Conservation (phyloP, 2,797 vertebrate genomes). For the Champsocephalus esox region DNA sequence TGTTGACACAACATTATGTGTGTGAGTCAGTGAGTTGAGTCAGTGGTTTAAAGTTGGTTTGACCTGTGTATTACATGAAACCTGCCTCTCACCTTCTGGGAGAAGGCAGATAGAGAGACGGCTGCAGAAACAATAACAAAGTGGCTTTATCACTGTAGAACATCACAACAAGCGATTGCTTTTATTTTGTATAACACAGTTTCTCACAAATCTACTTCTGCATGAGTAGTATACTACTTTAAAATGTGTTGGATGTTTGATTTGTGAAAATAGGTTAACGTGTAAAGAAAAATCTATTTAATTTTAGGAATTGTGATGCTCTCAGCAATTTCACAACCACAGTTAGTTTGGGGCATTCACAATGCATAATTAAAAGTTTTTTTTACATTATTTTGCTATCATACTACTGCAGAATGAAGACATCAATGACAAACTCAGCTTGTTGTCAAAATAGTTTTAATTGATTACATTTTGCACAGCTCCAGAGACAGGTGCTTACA, state of each 20-base stretch:
- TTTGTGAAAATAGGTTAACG: not conserved
- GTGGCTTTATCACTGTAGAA: slow-evolving; percentile 5
- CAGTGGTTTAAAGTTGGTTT: slow-evolving; percentile 70
- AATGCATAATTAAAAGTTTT: slow-evolving; percentile 7
- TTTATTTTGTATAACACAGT: slow-evolving; percentile 17
- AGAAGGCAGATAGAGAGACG: not conserved
- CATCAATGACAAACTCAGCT: slow-evolving; percentile 29
- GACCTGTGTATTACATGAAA: slow-evolving; percentile 61
- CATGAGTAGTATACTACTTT: not conserved
- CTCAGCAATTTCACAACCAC: slow-evolving; percentile 11
- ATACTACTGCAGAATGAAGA: slow-evolving; percentile 18
- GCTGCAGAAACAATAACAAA: slow-evolving; percentile 33
- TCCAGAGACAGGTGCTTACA: slow-evolving; percentile 24
- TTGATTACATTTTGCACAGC: slow-evolving; percentile 42
- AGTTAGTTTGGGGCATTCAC: not conserved
- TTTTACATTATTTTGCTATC: not conserved
- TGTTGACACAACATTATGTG: slow-evolving; percentile 74
- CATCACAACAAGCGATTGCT: slow-evolving; percentile 10
- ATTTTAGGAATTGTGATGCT: not conserved
- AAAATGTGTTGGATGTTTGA: slow-evolving; percentile 9
- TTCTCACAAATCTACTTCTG: not conserved
- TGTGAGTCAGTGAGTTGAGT: slow-evolving; percentile 64
- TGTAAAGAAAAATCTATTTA: not conserved
- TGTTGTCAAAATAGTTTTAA: slow-evolving; percentile 51
- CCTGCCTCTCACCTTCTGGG: slow-evolving; percentile 36